A percentile compares a stretch with the other conserved stretches of the same genome.
Conservation (phyloP, 2,888 invertebrate species). For the Lordiphosa andalusiaca region DNA sequence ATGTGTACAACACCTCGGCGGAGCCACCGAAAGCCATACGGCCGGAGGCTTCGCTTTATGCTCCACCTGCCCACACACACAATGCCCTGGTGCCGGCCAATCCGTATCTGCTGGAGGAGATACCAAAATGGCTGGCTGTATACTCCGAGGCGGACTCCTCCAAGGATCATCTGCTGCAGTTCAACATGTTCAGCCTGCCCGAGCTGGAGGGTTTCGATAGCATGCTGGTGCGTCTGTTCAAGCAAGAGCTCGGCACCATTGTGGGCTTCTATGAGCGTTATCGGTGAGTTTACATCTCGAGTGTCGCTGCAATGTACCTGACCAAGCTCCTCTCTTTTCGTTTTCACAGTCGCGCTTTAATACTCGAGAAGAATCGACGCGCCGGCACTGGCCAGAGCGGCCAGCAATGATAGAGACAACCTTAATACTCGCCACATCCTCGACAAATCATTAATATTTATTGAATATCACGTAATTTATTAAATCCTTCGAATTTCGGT, state of each 20-base stretch:
- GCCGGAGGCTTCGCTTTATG: conserved; percentile 87
- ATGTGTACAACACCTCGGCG: conserved; percentile 83
- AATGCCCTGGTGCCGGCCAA: conserved; percentile 95
- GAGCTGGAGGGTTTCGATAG: conserved; percentile 97
- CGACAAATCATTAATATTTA: conserved; percentile 8
- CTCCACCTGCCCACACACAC: conserved; percentile 84
- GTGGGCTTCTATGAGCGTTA: conserved; percentile 98
- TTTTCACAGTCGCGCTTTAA: conserved; percentile 76
- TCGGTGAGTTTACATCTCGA: conserved; percentile 82
- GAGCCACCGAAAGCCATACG: conserved; percentile 81
- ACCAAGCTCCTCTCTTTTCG: conserved; percentile 4
- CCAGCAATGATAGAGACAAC: conserved; percentile 1
- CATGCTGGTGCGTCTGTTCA: conserved; percentile 96
- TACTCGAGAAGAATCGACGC: conserved; percentile 79
- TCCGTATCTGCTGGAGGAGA: conserved; percentile 96
- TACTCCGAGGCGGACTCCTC: conserved; percentile 95
- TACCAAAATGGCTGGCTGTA: conserved; percentile 97
- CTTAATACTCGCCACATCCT: conserved; percentile 29
- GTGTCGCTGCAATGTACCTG: background rate
- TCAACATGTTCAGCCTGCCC: conserved; percentile 96
- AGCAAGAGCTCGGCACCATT: conserved; percentile 96
- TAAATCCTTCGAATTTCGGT: conserved; percentile 12
- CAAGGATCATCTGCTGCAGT: conserved; percentile 95
- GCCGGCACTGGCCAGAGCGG: conserved; percentile 72
- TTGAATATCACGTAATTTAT: conserved; percentile 23